These are phyloP conservation scores for Halcyon badia DNA, from an alignment of 2,797 vertebrate genomes.

Conservation along the genomic window DNA sequence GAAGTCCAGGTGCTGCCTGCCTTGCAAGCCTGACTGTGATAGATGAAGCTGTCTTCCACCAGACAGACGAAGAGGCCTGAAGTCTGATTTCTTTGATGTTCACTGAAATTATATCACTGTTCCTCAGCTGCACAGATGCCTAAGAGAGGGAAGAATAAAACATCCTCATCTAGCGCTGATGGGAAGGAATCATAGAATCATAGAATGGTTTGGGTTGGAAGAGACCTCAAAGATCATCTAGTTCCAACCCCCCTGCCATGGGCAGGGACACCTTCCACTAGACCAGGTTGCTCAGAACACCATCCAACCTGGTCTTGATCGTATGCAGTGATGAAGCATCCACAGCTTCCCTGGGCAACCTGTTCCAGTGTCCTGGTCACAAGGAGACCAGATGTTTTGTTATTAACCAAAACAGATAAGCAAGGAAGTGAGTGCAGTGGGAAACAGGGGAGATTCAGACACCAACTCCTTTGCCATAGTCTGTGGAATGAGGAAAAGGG, in stretches of 20 bases:
- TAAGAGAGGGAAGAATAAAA: background rate
- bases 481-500: background rate
- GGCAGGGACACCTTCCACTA: too few species aligned
- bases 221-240: too few species aligned
- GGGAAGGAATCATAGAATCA: background rate
- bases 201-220: too few species aligned
- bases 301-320: too few species aligned
- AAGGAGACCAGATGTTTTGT: background rate
- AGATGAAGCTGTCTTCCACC: background rate
- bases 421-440: fast-evolving
- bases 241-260: too few species aligned
- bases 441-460: background rate
- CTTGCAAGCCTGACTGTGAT: background rate
- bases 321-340: too few species aligned
- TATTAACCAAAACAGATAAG: background rate
- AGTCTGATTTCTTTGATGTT: background rate
- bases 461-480: background rate
- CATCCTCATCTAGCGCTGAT: background rate
- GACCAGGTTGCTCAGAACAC: too few species aligned
- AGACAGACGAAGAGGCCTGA: background rate
- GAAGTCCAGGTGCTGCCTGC: background rate
- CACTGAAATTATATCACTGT: background rate
- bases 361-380: too few species aligned
- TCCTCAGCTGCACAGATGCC: background rate
- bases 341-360: too few species aligned